phyloP scores from a whole-genome alignment of 35 echinoderm and acorn worm species.

The Diadema setosum region DNA sequence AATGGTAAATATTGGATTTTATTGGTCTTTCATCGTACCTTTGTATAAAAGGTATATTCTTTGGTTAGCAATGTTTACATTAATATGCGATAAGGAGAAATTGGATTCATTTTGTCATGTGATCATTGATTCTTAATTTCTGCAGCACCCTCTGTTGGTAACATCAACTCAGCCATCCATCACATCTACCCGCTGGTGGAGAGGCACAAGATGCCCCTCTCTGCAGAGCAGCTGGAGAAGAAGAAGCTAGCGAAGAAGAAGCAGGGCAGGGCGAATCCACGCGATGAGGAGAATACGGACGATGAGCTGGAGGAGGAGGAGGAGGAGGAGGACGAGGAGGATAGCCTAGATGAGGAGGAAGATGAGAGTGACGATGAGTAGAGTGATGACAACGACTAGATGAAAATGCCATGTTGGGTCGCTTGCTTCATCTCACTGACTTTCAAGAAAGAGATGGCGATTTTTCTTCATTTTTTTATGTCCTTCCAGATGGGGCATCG shows the following conservation, averaged over 20 bases:
- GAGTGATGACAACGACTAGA: not conserved
- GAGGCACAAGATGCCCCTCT: slow-evolving; percentile 1
- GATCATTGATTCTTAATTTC: no score
- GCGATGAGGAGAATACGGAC: not conserved
- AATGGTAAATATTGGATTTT: no score
- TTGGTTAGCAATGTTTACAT: no score
- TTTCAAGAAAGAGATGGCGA: no score
- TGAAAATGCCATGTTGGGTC: no score
- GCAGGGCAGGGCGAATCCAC: not conserved
- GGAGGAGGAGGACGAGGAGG: not conserved
- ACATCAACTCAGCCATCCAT: slow-evolving; percentile 64
- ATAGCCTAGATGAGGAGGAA: not conserved
- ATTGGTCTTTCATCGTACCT: no score
- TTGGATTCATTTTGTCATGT: no score
- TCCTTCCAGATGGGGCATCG: no score
- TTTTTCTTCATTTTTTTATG: no score
- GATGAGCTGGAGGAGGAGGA: not conserved
- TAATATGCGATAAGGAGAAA: no score
- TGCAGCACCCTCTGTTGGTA: slow-evolving; percentile 71
- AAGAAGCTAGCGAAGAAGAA: not conserved
- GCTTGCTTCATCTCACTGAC: no score
- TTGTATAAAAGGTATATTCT: no score
- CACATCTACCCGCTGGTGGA: slow-evolving; percentile 75
- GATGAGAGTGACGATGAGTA: not conserved
- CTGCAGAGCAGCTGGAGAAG: not conserved